Base-by-base conservation (phyloP, 23 tunicate genomes). In the Ciona savignyi region DNA sequence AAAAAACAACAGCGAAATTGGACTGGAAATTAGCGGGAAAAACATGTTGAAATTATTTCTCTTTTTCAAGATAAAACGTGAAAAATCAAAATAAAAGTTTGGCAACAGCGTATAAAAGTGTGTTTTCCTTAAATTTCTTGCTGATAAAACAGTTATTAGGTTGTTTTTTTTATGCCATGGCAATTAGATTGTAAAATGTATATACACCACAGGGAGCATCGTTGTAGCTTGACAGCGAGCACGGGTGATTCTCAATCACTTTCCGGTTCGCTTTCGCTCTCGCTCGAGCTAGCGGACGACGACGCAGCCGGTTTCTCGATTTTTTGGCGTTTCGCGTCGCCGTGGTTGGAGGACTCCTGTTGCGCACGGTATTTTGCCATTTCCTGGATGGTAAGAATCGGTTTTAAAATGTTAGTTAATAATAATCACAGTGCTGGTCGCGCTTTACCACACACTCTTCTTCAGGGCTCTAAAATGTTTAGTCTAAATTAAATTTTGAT, bases 221-320 rank as follows among this genome's bases (percentile, higher is more conserved):
- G 56, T 42, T 6, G 15, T 9, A 15, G 56, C 11, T 9, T 9
- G 9, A 9, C 56, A 42, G 56, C 56, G 56, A n/a, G 56, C 15
- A 42, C 11, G 56, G 15, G 15, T 20, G 26, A 22, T 9, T 63
- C 28, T 79, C 51, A 79, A 27, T 79, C 83, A 51, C 83, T 79
- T 23, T 78, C 82, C 27, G 56, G 42, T 11, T 78, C 82, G 49
- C 74, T 78, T 29, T 70, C 83, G 31, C 83, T 79, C 35, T 77
- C 82, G 67, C 82, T 77, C 2, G 76, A 70, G 22, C 70, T 62
- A 2, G 76, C 20, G 25, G 63, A 9, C 2, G 70, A 15, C 22
- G 63, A 9, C 1, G 70, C 60, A 2, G 23, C 33, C 9, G 29
- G 26, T 4, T 30, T 24, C 64, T 25, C 70, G 2, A 63, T 33